Evolutionary conservation across 1,140 invertebrate genomes (phyloP).

Genomic region (Trichomalopsis sarcophagae): DNA sequence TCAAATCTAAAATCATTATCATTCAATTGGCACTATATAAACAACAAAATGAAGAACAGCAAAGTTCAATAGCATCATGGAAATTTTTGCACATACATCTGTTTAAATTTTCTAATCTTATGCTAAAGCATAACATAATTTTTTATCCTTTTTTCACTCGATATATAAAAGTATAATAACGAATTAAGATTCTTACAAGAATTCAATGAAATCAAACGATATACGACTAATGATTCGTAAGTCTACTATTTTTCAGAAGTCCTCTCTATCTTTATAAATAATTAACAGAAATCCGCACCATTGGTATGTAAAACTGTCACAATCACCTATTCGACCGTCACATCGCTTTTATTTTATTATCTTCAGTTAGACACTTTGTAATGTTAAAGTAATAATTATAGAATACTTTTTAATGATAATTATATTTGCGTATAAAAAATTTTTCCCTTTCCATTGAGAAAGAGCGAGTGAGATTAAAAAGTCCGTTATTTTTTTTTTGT

Average conservation of each 20-base stretch:
- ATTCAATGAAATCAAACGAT: conserved; percentile 33
- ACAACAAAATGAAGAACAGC: conserved; percentile 14
- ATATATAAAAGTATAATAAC: conserved; percentile 48
- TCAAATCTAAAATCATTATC: conserved; percentile 44
- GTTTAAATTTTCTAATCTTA: neutral
- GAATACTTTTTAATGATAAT: conserved; percentile 44
- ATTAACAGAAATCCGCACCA: conserved; percentile 47
- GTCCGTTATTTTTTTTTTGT: conserved; percentile 39
- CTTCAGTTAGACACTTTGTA: conserved; percentile 35
- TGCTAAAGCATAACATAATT: conserved; percentile 14
- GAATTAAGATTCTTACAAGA: conserved; percentile 14
- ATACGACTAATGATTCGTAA: conserved; percentile 18
- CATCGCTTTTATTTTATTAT: conserved; percentile 52
- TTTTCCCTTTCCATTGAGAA: conserved; percentile 37
- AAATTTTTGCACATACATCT: conserved; percentile 42
- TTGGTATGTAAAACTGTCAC: conserved; percentile 59
- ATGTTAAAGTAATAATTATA: conserved; percentile 49
- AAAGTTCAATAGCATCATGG: conserved; percentile 29
- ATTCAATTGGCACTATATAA: conserved; percentile 47
- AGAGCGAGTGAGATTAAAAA: conserved; percentile 48
- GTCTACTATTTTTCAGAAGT: conserved; percentile 1
- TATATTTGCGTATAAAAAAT: conserved; percentile 51
- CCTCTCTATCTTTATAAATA: conserved; percentile 43
- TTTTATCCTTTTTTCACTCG: conserved; percentile 18
- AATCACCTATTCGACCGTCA: conserved; percentile 61